A percentile compares a stretch with the other conserved stretches of the same genome.
These are phyloP conservation scores for Gavialis gangeticus DNA, from an alignment of 2,113 vertebrate species.

Conservation along the genomic window DNA sequence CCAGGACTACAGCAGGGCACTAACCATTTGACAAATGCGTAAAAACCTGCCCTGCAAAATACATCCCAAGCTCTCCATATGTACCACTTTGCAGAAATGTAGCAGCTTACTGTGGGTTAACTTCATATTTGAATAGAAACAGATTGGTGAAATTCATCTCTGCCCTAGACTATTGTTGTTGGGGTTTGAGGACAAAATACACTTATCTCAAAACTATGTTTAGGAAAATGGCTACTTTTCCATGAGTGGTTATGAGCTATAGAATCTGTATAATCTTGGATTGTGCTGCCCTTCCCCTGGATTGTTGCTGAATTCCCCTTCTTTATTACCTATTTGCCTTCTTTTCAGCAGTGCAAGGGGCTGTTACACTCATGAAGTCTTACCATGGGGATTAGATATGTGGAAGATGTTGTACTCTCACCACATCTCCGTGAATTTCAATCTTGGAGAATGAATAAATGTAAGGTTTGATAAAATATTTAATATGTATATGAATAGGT, in stretches of 20 bases:
- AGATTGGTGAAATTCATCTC: too few relatives aligned
- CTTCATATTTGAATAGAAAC: too few relatives aligned
- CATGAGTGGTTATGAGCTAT: neutral
- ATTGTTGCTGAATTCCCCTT: neutral
- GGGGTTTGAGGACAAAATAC: neutral
- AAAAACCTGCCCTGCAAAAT: neutral
- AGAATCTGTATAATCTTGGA: neutral
- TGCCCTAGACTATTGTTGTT: too few relatives aligned
- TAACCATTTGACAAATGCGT: neutral
- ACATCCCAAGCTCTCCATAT: neutral
- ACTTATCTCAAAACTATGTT: neutral
- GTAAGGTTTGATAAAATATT: neutral
- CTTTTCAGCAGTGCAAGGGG: neutral
- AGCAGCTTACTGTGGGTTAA: too few relatives aligned
- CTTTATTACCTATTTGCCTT: neutral
- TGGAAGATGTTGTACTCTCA: neutral
- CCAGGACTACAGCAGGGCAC: too few relatives aligned
- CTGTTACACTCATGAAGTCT: accelerated
- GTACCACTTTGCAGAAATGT: too few relatives aligned
- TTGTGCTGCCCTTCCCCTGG: neutral
- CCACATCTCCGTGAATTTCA: accelerated
- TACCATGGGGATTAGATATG: neutral
- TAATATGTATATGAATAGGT: neutral
- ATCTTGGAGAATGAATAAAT: neutral
- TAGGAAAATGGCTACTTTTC: neutral